phyloP scores from a whole-genome alignment of 2,797 vertebrate genomes.

The Syndactyla subalaris region DNA sequence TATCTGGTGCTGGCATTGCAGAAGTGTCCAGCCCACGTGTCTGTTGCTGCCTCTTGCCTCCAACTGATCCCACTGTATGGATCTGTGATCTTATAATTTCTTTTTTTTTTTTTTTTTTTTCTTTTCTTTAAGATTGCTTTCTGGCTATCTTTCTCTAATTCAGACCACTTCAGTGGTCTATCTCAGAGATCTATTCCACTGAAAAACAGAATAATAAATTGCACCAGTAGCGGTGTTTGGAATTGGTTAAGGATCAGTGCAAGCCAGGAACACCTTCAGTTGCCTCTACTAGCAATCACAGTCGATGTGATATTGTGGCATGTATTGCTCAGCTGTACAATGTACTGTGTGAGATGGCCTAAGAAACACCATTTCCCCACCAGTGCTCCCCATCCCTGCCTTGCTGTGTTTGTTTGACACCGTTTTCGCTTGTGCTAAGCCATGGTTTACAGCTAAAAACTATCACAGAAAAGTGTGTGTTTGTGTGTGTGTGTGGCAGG shows the following conservation, averaged over 20 bases:
- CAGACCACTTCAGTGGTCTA: accelerated
- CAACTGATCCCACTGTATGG: background rate
- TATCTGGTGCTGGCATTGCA: background rate
- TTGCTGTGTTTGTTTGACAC: background rate
- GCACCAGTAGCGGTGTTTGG: accelerated
- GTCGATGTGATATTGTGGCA: accelerated
- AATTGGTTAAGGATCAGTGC: background rate
- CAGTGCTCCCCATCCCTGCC: accelerated
- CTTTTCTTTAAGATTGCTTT: background rate
- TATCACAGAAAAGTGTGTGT: background rate
- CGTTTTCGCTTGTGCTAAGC: accelerated
- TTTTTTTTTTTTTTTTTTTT: background rate
- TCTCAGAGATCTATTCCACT: background rate
- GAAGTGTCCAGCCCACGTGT: background rate
- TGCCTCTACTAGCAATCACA: background rate
- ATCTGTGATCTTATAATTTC: background rate
- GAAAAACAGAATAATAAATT: background rate
- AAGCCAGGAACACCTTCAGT: background rate
- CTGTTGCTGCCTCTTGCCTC: background rate
- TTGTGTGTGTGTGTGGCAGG: background rate
- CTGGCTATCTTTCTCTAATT: background rate
- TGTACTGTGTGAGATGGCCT: background rate
- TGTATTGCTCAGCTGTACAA: background rate
- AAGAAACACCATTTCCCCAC: background rate
- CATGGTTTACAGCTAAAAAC: background rate